Percentiles rank a stretch among this genome's conserved stretches.
phyloP scores from a whole-genome alignment of 2,888 invertebrate genomes.

The Anodontia alba region DNA sequence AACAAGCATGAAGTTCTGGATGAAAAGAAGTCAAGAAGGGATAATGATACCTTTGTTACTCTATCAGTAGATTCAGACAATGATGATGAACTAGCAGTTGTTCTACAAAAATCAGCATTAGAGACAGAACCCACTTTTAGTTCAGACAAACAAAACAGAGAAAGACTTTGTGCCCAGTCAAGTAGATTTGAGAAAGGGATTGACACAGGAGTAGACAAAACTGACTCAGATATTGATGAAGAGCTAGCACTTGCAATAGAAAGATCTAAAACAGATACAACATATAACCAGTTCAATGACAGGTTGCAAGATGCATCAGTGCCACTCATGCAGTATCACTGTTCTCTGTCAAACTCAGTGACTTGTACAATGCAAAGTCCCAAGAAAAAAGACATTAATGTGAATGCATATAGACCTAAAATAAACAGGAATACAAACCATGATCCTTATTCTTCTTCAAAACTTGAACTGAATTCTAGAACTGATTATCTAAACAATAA shows the following conservation, averaged over 20 bases:
- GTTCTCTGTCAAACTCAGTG: constrained; percentile 31
- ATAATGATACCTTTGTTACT: background rate
- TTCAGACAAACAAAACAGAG: too few relatives aligned
- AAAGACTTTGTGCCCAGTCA: too few relatives aligned
- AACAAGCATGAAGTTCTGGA: too few relatives aligned
- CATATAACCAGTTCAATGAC: background rate
- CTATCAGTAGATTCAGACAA: background rate
- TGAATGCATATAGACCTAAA: constrained; percentile 32
- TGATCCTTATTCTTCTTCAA: background rate
- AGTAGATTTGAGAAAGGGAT: background rate
- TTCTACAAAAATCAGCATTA: background rate
- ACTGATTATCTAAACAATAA: background rate
- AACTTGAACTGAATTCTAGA: background rate
- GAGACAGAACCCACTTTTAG: background rate
- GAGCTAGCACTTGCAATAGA: background rate
- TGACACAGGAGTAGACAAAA: background rate
- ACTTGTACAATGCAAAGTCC: constrained; percentile 21
- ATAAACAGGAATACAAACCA: constrained; percentile 26
- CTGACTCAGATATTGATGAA: background rate
- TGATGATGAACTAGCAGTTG: background rate
- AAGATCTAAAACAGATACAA: background rate
- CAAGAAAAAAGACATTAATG: background rate
- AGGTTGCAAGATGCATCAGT: background rate
- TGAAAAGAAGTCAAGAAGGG: too few relatives aligned
- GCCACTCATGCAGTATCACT: constrained; percentile 50